Evolutionary conservation across 2,113 vertebrate genomes (phyloP).

Genomic region (Cyprinus carpio): DNA sequence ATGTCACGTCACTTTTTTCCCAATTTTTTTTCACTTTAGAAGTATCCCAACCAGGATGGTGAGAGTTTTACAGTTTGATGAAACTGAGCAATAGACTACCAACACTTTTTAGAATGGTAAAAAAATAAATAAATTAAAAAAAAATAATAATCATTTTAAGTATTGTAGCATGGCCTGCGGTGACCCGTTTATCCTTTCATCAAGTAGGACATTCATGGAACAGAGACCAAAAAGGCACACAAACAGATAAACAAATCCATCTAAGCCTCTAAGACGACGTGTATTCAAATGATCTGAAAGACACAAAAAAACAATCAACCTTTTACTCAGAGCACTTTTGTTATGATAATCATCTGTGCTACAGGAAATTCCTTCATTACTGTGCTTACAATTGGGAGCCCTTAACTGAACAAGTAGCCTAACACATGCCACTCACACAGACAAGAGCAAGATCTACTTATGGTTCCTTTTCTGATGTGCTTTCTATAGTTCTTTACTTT

Average conservation of each 20-base stretch:
- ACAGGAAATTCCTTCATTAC: constrained; percentile 54
- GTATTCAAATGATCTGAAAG: background rate
- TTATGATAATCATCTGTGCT: constrained; percentile 34
- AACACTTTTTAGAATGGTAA: too few relatives aligned
- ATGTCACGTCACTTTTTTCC: too few relatives aligned
- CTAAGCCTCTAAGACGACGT: background rate
- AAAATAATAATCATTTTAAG: background rate
- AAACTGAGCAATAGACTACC: background rate
- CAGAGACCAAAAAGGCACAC: background rate
- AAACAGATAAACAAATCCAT: background rate
- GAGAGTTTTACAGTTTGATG: background rate
- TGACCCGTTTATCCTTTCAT: background rate
- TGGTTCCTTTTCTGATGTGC: background rate
- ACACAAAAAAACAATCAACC: constrained; percentile 23
- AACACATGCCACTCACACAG: constrained; percentile 14
- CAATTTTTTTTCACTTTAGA: too few relatives aligned
- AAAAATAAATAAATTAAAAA: too few relatives aligned
- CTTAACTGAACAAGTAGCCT: constrained; percentile 24
- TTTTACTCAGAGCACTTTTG: constrained; percentile 32
- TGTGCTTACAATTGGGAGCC: constrained; percentile 41
- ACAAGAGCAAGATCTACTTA: constrained; percentile 16
- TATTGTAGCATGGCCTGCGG: background rate
- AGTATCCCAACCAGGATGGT: background rate
- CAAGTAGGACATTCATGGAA: background rate
- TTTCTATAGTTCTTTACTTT: background rate